These are phyloP conservation scores for Phengaris alcon DNA, from an alignment of 2,888 invertebrate species.

Conservation along the genomic window DNA sequence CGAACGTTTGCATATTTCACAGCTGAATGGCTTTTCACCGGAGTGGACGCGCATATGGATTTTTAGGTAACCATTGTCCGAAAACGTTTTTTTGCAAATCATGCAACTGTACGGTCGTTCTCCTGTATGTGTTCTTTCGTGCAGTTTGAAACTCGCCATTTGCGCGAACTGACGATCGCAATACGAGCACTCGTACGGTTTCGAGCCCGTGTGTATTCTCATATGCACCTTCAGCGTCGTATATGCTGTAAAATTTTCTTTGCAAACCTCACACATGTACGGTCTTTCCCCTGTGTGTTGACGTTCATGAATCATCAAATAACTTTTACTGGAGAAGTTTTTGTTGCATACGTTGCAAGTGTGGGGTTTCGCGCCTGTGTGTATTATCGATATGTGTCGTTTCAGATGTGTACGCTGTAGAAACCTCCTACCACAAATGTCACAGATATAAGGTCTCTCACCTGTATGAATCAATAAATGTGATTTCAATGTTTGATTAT, in stretches of 20 bases:
- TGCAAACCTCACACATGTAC: constrained; percentile 63
- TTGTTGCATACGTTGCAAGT: constrained; percentile 61
- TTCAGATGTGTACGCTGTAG: constrained; percentile 65
- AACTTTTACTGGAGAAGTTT: constrained; percentile 67
- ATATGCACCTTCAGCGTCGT: constrained; percentile 69
- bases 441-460: constrained; percentile 64
- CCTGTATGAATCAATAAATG: constrained; percentile 68
- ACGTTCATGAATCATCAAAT: constrained; percentile 62
- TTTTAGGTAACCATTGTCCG: constrained; percentile 69
- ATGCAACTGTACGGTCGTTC: constrained; percentile 61
- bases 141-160: constrained; percentile 67
- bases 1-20: constrained; percentile 60
- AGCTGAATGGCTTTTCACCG: constrained; percentile 61
- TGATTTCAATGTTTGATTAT: constrained; percentile 66
- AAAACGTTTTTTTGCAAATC: constrained; percentile 65
- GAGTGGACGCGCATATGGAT: constrained; percentile 70
- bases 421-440: constrained; percentile 63
- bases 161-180: constrained; percentile 65
- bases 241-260: constrained; percentile 65
- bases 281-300: constrained; percentile 65
- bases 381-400: constrained; percentile 66
- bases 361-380: constrained; percentile 60
- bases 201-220: constrained; percentile 64
- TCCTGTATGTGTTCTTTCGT: constrained; percentile 65
- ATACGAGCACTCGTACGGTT: constrained; percentile 63